Evolutionary conservation across 2,888 invertebrate species (phyloP).

Genomic region (Rhaphigaster nebulosa): DNA sequence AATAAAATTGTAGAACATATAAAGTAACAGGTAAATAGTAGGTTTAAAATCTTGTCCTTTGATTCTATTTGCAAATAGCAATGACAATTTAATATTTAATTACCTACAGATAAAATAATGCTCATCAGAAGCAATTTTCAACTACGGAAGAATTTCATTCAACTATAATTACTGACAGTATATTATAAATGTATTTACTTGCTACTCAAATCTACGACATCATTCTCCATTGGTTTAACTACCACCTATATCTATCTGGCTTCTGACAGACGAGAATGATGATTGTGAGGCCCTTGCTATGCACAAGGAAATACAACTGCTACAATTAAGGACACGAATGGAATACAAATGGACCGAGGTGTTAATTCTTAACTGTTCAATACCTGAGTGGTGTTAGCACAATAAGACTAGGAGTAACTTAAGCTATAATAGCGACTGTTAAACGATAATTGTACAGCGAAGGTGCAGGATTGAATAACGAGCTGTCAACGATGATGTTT

Average conservation of each 20-base stretch:
- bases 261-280: not conserved
- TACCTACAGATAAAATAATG: no score
- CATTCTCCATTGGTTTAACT: not conserved
- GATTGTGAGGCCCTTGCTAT: not conserved
- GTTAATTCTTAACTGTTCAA: not conserved
- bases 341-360: not conserved
- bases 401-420: not conserved
- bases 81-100: no score
- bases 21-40: no score
- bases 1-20: no score
- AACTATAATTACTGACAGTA: no score
- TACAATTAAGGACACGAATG: not conserved
- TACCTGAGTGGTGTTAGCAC: not conserved
- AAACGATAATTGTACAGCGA: not conserved
- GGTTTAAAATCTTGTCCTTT: no score
- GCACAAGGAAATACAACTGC: not conserved
- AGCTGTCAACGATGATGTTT: not conserved
- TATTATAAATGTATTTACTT: not conserved
- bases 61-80: no score
- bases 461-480: not conserved
- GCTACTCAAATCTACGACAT: not conserved
- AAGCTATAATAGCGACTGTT: not conserved
- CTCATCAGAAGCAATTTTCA: no score
- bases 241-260: not conserved
- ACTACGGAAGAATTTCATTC: no score